Evolutionary conservation across 2,888 invertebrate species (phyloP).

Genomic region (Trichopria drosophilae): DNA sequence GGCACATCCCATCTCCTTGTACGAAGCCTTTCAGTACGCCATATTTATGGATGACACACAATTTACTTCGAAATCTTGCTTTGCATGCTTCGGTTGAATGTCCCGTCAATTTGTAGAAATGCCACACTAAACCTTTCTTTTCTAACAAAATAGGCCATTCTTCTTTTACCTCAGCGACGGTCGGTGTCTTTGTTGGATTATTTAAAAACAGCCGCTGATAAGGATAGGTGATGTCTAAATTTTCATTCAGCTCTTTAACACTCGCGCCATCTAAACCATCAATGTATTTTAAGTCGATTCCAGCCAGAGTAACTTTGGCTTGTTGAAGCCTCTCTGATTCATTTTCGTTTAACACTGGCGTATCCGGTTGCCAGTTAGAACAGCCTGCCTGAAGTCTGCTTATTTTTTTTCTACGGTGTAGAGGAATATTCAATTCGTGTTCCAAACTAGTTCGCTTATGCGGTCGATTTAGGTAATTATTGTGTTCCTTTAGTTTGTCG

Average conservation of each 20-base stretch:
- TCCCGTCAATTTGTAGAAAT: slow-evolving; percentile 1
- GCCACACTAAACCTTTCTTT: neutral
- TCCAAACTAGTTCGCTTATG: neutral
- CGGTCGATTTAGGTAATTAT: neutral
- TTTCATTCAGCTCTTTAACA: too few relatives aligned
- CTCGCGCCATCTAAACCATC: too few relatives aligned
- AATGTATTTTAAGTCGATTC: too few relatives aligned
- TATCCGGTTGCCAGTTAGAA: neutral
- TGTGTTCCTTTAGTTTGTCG: neutral
- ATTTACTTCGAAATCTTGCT: too few relatives aligned
- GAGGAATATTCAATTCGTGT: neutral
- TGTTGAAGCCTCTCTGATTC: neutral
- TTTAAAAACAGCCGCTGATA: neutral
- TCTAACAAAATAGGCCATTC: neutral
- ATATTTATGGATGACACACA: too few relatives aligned
- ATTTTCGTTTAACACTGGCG: neutral
- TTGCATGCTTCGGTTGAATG: neutral
- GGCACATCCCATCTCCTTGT: too few relatives aligned
- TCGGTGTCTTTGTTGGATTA: neutral
- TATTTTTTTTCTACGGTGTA: neutral
- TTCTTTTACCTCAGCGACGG: neutral
- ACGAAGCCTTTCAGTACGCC: too few relatives aligned
- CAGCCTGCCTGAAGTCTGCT: neutral
- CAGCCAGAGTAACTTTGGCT: neutral
- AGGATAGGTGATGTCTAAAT: neutral